Conservation (phyloP, 2,113 vertebrate genomes). For the Capra hircus region DNA sequence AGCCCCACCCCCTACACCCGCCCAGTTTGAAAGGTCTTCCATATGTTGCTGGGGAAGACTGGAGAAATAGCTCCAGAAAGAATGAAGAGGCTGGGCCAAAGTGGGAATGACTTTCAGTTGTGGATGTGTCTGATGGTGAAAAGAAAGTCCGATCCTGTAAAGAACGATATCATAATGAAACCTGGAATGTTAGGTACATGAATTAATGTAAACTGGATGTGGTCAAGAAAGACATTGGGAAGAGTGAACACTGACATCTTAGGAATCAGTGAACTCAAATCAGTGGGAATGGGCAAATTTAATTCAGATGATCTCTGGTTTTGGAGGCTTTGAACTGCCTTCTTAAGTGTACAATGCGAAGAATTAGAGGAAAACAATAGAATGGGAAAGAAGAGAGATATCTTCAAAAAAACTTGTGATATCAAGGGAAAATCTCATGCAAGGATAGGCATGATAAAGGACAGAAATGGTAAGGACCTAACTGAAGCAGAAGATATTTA, state of each 20-base stretch:
- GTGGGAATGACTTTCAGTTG: neutral
- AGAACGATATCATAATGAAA: neutral
- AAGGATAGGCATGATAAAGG: neutral
- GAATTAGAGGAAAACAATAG: neutral
- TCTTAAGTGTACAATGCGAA: neutral
- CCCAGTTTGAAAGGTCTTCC: neutral
- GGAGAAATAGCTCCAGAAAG: neutral
- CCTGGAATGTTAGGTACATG: neutral
- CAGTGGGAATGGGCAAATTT: neutral
- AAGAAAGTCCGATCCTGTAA: neutral
- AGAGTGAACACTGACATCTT: neutral
- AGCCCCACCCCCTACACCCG: fast-evolving
- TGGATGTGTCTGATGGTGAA: neutral
- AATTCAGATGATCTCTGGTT: neutral
- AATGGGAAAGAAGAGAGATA: neutral
- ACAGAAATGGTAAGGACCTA: neutral
- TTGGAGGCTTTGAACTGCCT: neutral
- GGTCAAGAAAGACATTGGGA: neutral
- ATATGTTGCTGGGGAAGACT: neutral
- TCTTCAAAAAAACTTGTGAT: fast-evolving
- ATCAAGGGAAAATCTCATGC: neutral
- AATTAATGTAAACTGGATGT: neutral
- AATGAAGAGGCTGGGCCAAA: neutral
- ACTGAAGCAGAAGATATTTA: neutral
- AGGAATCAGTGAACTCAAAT: neutral